These are phyloP conservation scores for Syrmaticus mikado DNA, from an alignment of 2,113 vertebrate species.

Conservation along the genomic window DNA sequence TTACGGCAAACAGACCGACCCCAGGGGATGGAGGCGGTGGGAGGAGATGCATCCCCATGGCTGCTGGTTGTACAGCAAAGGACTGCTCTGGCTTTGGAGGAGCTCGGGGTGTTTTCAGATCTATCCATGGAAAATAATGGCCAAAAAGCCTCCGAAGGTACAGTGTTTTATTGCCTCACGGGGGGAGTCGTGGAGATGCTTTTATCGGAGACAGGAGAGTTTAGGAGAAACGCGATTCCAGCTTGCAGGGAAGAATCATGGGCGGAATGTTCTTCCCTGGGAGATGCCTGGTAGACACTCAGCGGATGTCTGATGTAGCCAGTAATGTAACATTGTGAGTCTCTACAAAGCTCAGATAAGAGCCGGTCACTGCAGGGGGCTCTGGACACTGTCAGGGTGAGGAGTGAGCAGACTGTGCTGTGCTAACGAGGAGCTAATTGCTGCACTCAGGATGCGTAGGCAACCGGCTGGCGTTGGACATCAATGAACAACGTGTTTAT, in stretches of 20 bases:
- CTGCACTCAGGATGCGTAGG: not conserved
- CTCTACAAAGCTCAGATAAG: not conserved
- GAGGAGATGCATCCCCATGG: not conserved
- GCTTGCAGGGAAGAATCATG: not conserved
- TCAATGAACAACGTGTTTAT: slow-evolving; percentile 24
- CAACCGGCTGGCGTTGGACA: not conserved
- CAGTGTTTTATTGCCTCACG: not conserved
- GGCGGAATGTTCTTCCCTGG: not conserved
- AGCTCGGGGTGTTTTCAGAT: not conserved
- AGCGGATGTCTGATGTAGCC: not conserved
- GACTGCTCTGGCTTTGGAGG: not conserved
- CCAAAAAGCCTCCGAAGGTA: not conserved
- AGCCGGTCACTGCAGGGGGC: not conserved
- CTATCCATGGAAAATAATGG: not conserved
- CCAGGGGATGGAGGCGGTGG: not conserved
- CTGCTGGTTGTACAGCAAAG: not conserved
- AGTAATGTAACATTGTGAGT: not conserved
- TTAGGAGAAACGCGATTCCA: not conserved
- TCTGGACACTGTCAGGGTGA: not conserved
- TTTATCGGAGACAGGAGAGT: accelerated
- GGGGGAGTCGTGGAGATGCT: not conserved
- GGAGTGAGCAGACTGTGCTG: not conserved
- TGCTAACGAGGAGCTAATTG: not conserved
- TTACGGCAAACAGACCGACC: not conserved
- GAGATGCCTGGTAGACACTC: not conserved